phyloP scores from a whole-genome alignment of 2,888 invertebrate genomes.

The Ochropacha duplaris region DNA sequence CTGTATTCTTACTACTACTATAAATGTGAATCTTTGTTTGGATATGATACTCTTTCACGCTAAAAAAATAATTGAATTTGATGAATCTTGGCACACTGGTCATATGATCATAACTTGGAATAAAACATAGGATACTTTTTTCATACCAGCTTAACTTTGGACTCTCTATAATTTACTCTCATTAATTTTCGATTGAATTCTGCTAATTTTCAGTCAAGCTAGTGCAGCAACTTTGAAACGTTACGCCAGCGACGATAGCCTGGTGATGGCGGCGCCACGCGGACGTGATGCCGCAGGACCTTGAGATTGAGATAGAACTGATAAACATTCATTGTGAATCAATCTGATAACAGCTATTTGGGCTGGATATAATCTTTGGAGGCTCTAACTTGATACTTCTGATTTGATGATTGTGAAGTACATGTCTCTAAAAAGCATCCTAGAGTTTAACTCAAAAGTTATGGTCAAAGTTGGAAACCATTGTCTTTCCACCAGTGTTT shows the following conservation, averaged over 20 bases:
- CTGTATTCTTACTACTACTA: no score
- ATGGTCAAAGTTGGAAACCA: no score
- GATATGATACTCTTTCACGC: no score
- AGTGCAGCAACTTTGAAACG: constrained; percentile 70
- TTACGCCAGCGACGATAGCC: constrained; percentile 77
- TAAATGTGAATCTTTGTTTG: no score
- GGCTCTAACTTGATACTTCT: background rate
- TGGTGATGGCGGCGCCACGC: constrained; percentile 68
- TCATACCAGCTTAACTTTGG: no score
- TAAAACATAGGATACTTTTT: no score
- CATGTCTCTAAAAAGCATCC: no score
- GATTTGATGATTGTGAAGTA: no score
- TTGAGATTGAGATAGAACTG: constrained; percentile 36
- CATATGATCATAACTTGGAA: no score
- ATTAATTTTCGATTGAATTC: background rate
- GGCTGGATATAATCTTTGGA: background rate
- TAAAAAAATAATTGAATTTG: no score
- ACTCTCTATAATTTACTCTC: background rate
- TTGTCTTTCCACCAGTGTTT: background rate
- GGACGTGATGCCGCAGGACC: constrained; percentile 48
- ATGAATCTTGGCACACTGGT: no score
- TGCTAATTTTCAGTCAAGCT: constrained; percentile 51
- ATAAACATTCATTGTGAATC: background rate
- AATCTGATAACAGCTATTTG: background rate
- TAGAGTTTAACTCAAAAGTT: no score